These are phyloP conservation scores for Blera fallax DNA, from an alignment of 2,888 invertebrate species.

Conservation along the genomic window DNA sequence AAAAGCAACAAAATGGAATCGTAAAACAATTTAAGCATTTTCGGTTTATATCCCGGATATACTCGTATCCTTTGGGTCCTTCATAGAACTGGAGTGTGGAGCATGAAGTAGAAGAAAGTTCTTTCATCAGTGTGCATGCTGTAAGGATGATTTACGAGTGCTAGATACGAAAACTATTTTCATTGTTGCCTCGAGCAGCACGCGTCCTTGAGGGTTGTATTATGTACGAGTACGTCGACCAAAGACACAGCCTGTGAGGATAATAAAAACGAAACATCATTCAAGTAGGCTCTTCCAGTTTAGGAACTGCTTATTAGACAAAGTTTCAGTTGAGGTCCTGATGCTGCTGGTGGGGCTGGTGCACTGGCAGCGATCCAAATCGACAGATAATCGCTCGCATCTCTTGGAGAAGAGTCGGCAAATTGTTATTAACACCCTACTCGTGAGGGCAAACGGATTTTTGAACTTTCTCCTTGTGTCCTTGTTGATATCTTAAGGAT, in stretches of 20 bases:
- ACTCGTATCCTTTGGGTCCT: neutral
- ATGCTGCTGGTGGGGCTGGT: neutral
- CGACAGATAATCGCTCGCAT: constrained; percentile 39
- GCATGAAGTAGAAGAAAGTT: neutral
- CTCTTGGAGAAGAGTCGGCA: constrained; percentile 13
- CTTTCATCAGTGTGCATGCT: no score
- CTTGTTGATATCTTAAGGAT: constrained; percentile 23
- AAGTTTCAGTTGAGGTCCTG: constrained; percentile 13
- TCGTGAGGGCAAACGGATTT: neutral
- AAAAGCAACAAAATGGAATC: constrained; percentile 41
- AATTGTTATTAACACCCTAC: constrained; percentile 23
- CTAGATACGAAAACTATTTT: constrained; percentile 20
- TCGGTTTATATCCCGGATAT: constrained; percentile 16
- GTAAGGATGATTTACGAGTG: neutral
- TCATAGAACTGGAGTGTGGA: no score
- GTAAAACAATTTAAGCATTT: constrained; percentile 56
- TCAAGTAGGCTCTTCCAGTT: constrained; percentile 38
- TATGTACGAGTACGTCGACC: constrained; percentile 9
- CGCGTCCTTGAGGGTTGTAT: constrained; percentile 43
- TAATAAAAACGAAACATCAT: constrained; percentile 44
- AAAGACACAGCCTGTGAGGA: constrained; percentile 10
- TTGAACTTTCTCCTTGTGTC: constrained; percentile 3
- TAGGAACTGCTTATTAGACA: constrained; percentile 47
- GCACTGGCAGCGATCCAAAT: constrained; percentile 60
- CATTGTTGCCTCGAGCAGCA: constrained; percentile 28